Base-by-base conservation (phyloP, 2,888 invertebrate species). In the Antheraea yamamai region DNA sequence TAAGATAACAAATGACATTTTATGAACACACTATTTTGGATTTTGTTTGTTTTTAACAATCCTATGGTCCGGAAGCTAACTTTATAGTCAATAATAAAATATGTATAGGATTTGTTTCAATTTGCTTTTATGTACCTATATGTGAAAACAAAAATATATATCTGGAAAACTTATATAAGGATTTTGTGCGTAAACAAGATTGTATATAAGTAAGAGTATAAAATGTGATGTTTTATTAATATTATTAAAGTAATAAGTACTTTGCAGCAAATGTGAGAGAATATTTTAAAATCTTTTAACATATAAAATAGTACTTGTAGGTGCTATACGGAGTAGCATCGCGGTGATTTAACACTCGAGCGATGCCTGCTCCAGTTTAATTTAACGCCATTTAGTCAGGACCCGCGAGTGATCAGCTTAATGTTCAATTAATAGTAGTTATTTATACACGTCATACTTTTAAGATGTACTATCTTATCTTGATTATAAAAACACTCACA, bases 351-450 rank as follows among this genome's bases (percentile, higher is more conserved):
- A 81, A 84, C 84, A 85, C 85, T 85, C 78, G 78, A 80, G 78
- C 80, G 80, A 82, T 79, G 80, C 79, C 78, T 77, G 83, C 78
- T 78, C 76, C 82, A 78, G 83, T 84, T 83, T 86, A 88, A 90
- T 90, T 89, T 89, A 84, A 86, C 87, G 86, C 86, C 84, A 87
- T 85, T 86, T 87, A 82, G 84, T 76, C 79, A 79, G 79, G 77
- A 78, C 77, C 80, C 79, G 78, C 80, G 79, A 79, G 81, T 81
- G 76, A 76, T 79, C 80, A 76, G 82, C 81, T 85, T 87, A 87
- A 86, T 84, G 83, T 78, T 81, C 85, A 85, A 89, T 89, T 88
- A 87, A 85, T 83, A 82, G 80, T 80, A 83, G 80, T 80, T 84
- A 83, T 81, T 83, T 83, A 81, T 73, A 70, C 74, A 73, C 23